A percentile compares a stretch with the other conserved stretches of the same genome.
Evolutionary conservation across 2,888 invertebrate genomes (phyloP).

Genomic region (Clusia tigrina): DNA sequence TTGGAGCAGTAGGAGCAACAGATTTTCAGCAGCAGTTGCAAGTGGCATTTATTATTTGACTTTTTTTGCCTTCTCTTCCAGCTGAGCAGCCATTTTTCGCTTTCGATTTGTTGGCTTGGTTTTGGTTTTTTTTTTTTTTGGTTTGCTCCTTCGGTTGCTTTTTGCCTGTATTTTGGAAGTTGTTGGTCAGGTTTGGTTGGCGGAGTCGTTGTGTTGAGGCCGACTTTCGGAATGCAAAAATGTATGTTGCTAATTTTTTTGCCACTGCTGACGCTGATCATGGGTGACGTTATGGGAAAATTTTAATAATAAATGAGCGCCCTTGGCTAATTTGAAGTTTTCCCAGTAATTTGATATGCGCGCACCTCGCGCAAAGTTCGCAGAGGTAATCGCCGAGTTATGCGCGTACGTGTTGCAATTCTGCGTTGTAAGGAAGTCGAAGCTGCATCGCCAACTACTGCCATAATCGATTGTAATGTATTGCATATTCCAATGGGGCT

Average conservation of each 20-base stretch:
- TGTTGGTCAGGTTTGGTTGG: too few species aligned
- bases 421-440: too few species aligned
- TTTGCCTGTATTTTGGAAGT: too few species aligned
- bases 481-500: too few species aligned
- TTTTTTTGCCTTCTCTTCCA: background rate
- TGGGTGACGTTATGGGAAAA: conserved; percentile 7
- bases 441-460: too few species aligned
- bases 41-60: conserved; percentile 5
- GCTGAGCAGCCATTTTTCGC: background rate
- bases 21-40: background rate
- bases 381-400: too few species aligned
- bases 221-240: conserved; percentile 4
- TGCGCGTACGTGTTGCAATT: too few species aligned
- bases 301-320: background rate
- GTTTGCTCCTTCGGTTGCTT: background rate
- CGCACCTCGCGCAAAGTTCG: too few species aligned
- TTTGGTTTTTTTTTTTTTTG: background rate
- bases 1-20: background rate
- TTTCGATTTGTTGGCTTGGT: background rate
- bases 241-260: conserved; percentile 1
- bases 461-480: too few species aligned
- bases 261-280: background rate
- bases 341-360: background rate
- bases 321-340: background rate
- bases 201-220: background rate